phyloP scores from a whole-genome alignment of 2,888 invertebrate genomes.

The Andrena bucephala region DNA sequence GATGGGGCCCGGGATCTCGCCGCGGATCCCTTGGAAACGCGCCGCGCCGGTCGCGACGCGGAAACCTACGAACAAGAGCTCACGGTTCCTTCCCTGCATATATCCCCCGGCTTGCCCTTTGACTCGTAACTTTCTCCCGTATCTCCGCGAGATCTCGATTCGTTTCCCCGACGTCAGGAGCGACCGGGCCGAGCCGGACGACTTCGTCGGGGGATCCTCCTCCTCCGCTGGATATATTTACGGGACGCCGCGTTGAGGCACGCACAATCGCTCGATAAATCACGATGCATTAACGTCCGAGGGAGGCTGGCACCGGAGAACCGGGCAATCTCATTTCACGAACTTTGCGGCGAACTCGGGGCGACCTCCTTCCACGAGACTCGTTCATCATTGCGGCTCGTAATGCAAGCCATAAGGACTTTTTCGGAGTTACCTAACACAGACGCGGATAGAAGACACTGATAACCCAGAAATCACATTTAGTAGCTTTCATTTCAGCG shows the following conservation, averaged over 20 bases:
- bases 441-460: background rate
- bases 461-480: constrained; percentile 33
- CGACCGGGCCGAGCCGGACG: constrained; percentile 12
- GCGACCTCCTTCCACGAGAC: background rate
- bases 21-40: constrained; percentile 62
- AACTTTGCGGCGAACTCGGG: background rate
- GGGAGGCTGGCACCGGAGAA: background rate
- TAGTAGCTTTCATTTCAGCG: constrained; percentile 13
- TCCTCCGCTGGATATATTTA: constrained; percentile 47
- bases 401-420: no score
- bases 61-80: constrained; percentile 57
- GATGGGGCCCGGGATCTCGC: constrained; percentile 55
- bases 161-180: constrained; percentile 37
- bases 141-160: constrained; percentile 50
- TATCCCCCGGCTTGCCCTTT: constrained; percentile 53
- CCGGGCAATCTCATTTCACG: constrained; percentile 9
- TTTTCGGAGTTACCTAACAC: no score
- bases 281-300: constrained; percentile 22
- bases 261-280: constrained; percentile 50
- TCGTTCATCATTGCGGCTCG: background rate
- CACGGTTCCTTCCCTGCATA: constrained; percentile 20
- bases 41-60: constrained; percentile 35
- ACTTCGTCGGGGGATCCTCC: constrained; percentile 15
- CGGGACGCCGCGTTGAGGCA: constrained; percentile 2
- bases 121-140: constrained; percentile 67